These are phyloP conservation scores for Teinopalpus imperialis DNA, from an alignment of 2,888 invertebrate genomes.

Conservation along the genomic window DNA sequence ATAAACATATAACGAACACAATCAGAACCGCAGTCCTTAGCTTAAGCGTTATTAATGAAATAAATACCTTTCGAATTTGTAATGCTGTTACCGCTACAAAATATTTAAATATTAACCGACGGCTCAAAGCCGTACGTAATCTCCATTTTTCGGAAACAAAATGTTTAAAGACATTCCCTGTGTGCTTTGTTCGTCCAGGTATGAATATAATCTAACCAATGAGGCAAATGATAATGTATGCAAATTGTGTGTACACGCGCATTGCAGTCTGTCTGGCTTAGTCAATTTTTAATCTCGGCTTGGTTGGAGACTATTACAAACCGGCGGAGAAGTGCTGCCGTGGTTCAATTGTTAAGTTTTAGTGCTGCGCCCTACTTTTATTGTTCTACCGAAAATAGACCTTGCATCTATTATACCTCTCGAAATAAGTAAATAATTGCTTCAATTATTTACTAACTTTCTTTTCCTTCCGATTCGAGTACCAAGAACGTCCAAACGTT, in stretches of 20 bases:
- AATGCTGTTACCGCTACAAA: too few species aligned
- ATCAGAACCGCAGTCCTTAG: too few species aligned
- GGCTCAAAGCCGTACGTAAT: too few species aligned
- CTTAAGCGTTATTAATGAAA: too few species aligned
- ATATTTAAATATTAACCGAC: too few species aligned
- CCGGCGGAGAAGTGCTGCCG: conserved; percentile 15
- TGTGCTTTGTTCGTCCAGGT: background rate
- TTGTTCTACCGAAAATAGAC: conserved; percentile 19
- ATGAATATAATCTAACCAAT: conserved; percentile 14
- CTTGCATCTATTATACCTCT: conserved; percentile 11
- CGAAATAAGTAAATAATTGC: conserved; percentile 8
- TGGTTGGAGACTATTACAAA: conserved; percentile 22
- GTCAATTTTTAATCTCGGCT: conserved; percentile 26
- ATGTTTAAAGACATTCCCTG: background rate
- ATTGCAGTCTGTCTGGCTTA: conserved; percentile 21
- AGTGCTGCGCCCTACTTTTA: conserved; percentile 23
- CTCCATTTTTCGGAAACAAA: background rate
- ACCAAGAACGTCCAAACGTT: too few species aligned
- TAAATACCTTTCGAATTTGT: too few species aligned
- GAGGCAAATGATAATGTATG: conserved; percentile 21
- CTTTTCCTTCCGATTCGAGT: too few species aligned
- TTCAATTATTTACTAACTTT: conserved; percentile 1
- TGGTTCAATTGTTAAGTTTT: conserved; percentile 26
- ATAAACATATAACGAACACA: too few species aligned
- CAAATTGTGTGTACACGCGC: conserved; percentile 25